These are phyloP conservation scores for Oscheius sp. DNA, from an alignment of 1,140 invertebrate genomes.

Conservation along the genomic window DNA sequence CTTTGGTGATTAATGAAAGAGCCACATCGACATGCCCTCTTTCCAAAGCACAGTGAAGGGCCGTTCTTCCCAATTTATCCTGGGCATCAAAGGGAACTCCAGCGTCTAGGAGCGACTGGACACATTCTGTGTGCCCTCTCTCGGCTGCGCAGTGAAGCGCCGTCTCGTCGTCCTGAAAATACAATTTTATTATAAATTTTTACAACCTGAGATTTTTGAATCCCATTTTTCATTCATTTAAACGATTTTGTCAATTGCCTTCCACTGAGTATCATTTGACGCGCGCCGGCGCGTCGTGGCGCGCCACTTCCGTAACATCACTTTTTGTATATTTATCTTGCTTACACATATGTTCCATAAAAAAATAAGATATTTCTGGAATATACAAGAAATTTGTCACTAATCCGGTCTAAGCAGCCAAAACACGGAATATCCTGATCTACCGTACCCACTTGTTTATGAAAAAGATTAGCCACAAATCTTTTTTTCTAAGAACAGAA, in stretches of 20 bases:
- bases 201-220: background rate
- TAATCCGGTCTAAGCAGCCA: too few species aligned
- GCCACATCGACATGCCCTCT: constrained; percentile 74
- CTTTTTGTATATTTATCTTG: too few species aligned
- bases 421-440: too few species aligned
- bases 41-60: constrained; percentile 69
- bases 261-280: too few species aligned
- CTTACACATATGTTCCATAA: too few species aligned
- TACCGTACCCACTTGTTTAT: too few species aligned
- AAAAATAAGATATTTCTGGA: too few species aligned
- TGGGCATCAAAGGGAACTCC: constrained; percentile 82
- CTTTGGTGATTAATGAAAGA: constrained; percentile 84
- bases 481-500: too few species aligned
- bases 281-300: too few species aligned
- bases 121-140: constrained; percentile 68
- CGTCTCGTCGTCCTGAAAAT: constrained; percentile 67
- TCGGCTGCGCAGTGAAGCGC: constrained; percentile 67
- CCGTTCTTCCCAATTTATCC: constrained; percentile 65
- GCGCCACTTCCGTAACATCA: too few species aligned
- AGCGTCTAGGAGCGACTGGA: constrained; percentile 86
- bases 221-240: background rate
- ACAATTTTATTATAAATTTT: background rate
- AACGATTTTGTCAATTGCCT: background rate
- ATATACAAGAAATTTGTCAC: too few species aligned
- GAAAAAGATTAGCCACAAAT: too few species aligned